Conservation (phyloP, 2,797 vertebrate genomes). For the Cottoperca gobio region DNA sequence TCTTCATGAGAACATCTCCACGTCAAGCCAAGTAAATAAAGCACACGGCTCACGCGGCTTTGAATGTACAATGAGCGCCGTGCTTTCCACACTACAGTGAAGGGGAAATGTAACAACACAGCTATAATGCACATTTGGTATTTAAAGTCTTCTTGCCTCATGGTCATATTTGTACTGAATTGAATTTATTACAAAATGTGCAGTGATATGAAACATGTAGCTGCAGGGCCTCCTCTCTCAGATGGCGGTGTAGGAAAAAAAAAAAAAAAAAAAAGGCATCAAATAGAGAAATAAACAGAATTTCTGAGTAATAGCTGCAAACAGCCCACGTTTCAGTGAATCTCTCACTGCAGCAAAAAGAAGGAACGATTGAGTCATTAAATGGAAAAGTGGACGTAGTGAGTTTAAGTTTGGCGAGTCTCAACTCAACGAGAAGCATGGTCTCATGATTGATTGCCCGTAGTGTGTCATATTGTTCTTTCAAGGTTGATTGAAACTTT, state of each 20-base stretch:
- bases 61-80: conserved; percentile 57
- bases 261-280: conserved; percentile 73
- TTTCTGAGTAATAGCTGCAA: conserved; percentile 70
- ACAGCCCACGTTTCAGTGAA: conserved; percentile 59
- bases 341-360: conserved; percentile 47
- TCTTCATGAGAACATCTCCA: conserved; percentile 68
- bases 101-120: conserved; percentile 63
- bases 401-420: conserved; percentile 49
- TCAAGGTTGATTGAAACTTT: conserved; percentile 99
- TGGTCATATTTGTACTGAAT: conserved; percentile 86
- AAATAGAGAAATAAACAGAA: conserved; percentile 81
- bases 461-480: conserved; percentile 90
- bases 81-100: conserved; percentile 58
- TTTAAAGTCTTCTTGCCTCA: conserved; percentile 84
- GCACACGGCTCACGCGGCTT: conserved; percentile 50
- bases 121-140: conserved; percentile 82
- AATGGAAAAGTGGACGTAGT: conserved; percentile 69
- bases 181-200: conserved; percentile 86
- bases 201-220: conserved; percentile 87
- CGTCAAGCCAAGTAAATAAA: conserved; percentile 67
- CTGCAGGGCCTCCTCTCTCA: conserved; percentile 78
- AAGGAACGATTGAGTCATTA: conserved; percentile 58
- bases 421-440: conserved; percentile 85
- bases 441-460: conserved; percentile 93
- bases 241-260: conserved; percentile 65